Base-by-base conservation (phyloP, 2,888 invertebrate genomes). In the Cyaniris semiargus region DNA sequence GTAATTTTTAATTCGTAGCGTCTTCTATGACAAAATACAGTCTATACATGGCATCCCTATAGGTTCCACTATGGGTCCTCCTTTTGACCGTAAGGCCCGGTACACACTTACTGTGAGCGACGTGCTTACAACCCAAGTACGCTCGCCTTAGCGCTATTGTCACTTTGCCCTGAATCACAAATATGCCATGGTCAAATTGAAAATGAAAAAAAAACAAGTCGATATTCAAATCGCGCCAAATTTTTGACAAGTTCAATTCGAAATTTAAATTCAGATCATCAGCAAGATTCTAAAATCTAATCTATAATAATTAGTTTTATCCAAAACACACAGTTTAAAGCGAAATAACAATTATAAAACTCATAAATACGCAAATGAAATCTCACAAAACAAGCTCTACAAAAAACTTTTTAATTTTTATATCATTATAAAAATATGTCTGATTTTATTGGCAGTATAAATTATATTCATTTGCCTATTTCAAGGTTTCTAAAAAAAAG, bases 41-140 rank as follows among this genome's bases (percentile, higher is more conserved):
- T 74, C 44, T 74, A 38, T 74, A 85, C 85, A 84, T 85, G 83
- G 82, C 82, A 83, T 80, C 83, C 83, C 83, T 84, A 85, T 76
- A 80, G 82, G 83, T 81, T 81, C 80, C 80, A 80, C 80, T 38
- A 27, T 66, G 18, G 71, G 71, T 23, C 71, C 58, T 72, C 53
- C 71, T 23, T 23, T 72, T 53, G 76, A 53, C 58, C 58, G 23
- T 44, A 48, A 21, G 15, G 58, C 34, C 76, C 93, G 66, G 27
- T 93, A 93, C 90, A 86, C 86, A 94, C 94, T 94, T 94, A 94
- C 94, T 94, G 94, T 93, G 94, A 86, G 94, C 94, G 87, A 92
- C 90, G 88, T 88, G 90, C 91, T 94, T 94, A 94, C 93, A 94
- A 93, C 93, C 91, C 90, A 94, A 94, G 90, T 94, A 94, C 82